Percentiles rank a stretch among this genome's conserved stretches.
phyloP scores from a whole-genome alignment of 1,140 invertebrate species.

The Aphelinus atriplicis region DNA sequence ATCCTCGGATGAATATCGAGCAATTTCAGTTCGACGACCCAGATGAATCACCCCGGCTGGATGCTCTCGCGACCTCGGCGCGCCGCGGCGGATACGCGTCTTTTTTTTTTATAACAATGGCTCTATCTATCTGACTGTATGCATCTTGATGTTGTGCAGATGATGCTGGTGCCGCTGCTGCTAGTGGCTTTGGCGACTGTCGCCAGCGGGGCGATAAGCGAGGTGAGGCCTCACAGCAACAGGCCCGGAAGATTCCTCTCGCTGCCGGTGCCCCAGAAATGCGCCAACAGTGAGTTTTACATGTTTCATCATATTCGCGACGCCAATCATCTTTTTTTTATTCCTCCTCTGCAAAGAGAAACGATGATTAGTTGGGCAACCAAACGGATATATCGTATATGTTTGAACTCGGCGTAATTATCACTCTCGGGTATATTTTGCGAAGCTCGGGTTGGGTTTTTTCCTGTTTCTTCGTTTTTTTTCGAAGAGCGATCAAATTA shows the following conservation, averaged over 20 bases:
- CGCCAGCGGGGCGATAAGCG: constrained; percentile 59
- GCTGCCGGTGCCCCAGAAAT: constrained; percentile 81
- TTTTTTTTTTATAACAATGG: too few species aligned
- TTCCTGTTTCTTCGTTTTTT: too few species aligned
- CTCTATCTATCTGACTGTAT: too few species aligned
- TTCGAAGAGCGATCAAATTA: too few species aligned
- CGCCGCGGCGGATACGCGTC: too few species aligned
- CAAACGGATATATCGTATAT: too few species aligned
- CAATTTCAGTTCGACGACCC: not conserved
- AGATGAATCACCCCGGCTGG: not conserved
- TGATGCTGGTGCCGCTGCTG: constrained; percentile 59
- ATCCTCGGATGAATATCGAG: too few species aligned
- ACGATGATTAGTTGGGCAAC: too few species aligned
- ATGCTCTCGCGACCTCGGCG: not conserved
- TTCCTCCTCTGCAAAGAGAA: too few species aligned
- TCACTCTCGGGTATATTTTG: too few species aligned
- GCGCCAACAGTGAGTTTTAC: constrained; percentile 79
- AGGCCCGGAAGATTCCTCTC: constrained; percentile 79
- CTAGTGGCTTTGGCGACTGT: constrained; percentile 53
- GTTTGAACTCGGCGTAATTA: too few species aligned
- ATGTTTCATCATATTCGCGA: constrained; percentile 6
- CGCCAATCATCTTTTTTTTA: not conserved
- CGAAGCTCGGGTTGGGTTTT: too few species aligned
- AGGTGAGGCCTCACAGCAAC: constrained; percentile 62
- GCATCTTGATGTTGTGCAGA: constrained; percentile 46